Conservation (phyloP, 2,797 vertebrate species). For the Myripristis murdjan region DNA sequence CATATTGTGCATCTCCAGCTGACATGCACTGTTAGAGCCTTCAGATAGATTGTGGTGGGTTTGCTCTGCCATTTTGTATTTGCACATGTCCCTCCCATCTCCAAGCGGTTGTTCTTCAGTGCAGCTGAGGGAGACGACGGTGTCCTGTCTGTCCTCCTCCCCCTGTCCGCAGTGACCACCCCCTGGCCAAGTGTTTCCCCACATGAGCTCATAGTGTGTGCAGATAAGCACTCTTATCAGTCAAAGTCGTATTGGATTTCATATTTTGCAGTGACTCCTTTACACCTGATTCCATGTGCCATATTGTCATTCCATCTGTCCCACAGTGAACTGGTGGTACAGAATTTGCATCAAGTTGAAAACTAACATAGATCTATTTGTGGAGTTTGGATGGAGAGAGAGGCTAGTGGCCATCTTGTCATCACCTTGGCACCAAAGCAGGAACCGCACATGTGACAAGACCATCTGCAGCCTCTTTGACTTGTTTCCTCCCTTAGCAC, state of each 20-base stretch:
- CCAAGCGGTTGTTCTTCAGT: constrained; percentile 36
- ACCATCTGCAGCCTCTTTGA: constrained; percentile 46
- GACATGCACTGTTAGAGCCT: neutral
- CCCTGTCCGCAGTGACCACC: constrained; percentile 29
- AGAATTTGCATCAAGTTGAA: constrained; percentile 9
- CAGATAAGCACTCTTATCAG: constrained; percentile 35
- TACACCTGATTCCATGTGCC: constrained; percentile 5
- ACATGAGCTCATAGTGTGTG: constrained; percentile 5
- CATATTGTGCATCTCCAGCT: too few relatives aligned
- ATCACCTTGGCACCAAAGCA: constrained; percentile 38
- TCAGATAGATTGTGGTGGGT: constrained; percentile 17
- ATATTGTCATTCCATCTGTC: constrained; percentile 21
- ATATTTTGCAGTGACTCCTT: constrained; percentile 26
- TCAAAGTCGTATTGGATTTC: constrained; percentile 26
- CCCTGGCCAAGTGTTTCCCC: constrained; percentile 34
- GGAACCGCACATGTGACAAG: constrained; percentile 48
- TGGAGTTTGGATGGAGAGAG: neutral
- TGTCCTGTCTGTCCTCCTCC: constrained; percentile 47
- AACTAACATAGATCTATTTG: neutral
- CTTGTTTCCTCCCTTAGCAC: neutral
- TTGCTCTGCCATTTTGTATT: constrained; percentile 30
- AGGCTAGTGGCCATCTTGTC: constrained; percentile 16
- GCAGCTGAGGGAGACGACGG: constrained; percentile 22
- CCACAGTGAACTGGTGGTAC: neutral
- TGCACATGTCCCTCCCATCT: neutral